Conservation (phyloP, 2,113 vertebrate genomes). For the Picathartes gymnocephalus region DNA sequence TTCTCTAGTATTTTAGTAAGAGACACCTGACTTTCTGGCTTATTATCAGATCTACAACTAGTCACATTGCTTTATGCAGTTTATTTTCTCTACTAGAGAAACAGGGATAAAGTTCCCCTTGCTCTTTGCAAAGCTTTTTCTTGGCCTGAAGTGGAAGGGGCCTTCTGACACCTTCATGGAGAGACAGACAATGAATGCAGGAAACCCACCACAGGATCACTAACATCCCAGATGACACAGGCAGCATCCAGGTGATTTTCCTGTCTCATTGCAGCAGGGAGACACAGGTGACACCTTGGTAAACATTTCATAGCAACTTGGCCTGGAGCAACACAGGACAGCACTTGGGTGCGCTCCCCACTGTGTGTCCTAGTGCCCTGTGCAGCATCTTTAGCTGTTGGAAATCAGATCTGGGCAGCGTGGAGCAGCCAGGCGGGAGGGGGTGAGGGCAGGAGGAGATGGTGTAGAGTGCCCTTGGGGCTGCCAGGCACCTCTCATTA, state of each 20-base stretch:
- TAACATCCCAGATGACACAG: background rate
- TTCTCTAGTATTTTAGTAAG: background rate
- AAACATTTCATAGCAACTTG: background rate
- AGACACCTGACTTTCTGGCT: background rate
- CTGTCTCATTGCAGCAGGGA: background rate
- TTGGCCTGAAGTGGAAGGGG: background rate
- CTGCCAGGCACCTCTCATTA: constrained; percentile 81
- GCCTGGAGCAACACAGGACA: background rate
- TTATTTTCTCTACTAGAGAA: background rate
- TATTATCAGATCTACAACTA: background rate
- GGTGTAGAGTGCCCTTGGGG: constrained; percentile 59
- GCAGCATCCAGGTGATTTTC: background rate
- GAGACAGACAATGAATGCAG: background rate
- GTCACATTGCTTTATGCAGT: background rate
- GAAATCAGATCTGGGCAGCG: background rate
- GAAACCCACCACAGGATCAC: background rate
- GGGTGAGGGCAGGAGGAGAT: background rate
- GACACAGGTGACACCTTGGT: background rate
- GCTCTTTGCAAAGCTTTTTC: background rate
- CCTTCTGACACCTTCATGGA: background rate
- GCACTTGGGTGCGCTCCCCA: rapidly evolving
- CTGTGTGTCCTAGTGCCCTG: background rate
- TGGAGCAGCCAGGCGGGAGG: constrained; percentile 5
- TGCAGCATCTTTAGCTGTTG: background rate
- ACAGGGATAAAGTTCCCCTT: background rate